Conservation (phyloP, 30 jellyfish, hydroid and myxozoan species). For the Chironex yamaguchii region DNA sequence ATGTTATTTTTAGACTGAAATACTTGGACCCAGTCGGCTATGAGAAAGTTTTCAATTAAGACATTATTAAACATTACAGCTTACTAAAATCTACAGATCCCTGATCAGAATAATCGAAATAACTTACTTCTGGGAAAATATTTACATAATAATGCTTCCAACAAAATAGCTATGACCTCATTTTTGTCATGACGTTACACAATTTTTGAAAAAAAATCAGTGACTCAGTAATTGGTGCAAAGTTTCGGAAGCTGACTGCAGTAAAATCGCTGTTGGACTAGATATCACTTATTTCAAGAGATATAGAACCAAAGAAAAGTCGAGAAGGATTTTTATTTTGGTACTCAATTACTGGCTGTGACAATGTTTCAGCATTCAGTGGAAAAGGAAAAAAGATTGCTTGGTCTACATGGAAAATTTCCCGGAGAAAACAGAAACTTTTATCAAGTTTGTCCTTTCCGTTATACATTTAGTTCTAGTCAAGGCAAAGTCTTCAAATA, state of each 20-base stretch:
- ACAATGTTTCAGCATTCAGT: constrained; percentile 33
- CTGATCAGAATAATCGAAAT: background rate
- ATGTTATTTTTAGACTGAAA: constrained; percentile 29
- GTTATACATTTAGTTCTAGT: background rate
- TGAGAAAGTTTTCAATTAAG: background rate
- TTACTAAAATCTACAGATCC: background rate
- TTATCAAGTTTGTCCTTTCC: background rate
- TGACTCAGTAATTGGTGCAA: no score
- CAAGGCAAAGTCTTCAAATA: no score
- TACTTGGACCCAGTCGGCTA: constrained; percentile 17
- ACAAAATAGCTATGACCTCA: no score
- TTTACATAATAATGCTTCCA: no score
- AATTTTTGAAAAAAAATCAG: background rate
- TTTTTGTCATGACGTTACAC: background rate
- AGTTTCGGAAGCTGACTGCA: no score
- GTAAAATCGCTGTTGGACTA: no score
- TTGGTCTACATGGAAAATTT: constrained; percentile 30
- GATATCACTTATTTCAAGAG: no score
- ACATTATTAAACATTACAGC: background rate
- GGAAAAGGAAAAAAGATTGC: constrained; percentile 38
- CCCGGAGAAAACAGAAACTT: constrained; percentile 19
- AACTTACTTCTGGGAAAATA: no score
- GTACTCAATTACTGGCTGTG: constrained; percentile 55
- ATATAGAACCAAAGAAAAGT: no score
- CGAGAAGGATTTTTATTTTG: constrained; percentile 37